A percentile compares a stretch with the other conserved stretches of the same genome.
phyloP scores from a whole-genome alignment of 1,140 invertebrate species.

The Alviniconcha marisindica region DNA sequence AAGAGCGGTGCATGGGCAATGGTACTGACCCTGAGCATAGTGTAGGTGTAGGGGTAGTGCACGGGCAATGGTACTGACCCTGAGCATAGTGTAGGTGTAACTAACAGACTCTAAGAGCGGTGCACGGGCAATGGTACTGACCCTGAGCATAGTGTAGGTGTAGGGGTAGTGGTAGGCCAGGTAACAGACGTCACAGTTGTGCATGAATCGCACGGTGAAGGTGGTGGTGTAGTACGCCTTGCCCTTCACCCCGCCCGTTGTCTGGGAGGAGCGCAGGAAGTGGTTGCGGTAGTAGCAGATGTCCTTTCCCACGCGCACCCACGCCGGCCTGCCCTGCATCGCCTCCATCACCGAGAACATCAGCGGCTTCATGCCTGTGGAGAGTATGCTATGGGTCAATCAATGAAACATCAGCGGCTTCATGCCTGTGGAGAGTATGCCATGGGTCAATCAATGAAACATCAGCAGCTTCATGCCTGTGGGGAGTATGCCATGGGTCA shows the following conservation, averaged over 20 bases:
- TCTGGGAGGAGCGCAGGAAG: slow-evolving; percentile 70
- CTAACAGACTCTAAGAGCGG: too few species aligned
- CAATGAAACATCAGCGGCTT: too few species aligned
- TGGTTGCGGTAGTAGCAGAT: slow-evolving; percentile 87
- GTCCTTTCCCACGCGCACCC: slow-evolving; percentile 85
- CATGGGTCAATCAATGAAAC: too few species aligned
- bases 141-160: slow-evolving; percentile 87
- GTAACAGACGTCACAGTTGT: slow-evolving; percentile 94
- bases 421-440: too few species aligned
- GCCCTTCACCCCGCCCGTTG: slow-evolving; percentile 76
- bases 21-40: slow-evolving; percentile 80
- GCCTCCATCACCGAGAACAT: slow-evolving; percentile 88
- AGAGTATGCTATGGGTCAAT: neutral
- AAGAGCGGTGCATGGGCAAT: slow-evolving; percentile 99
- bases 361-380: slow-evolving; percentile 90
- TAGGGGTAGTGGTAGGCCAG: slow-evolving; percentile 98
- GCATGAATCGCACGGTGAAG: slow-evolving; percentile 94
- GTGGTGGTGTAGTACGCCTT: slow-evolving; percentile 90
- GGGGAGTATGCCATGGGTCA: too few species aligned
- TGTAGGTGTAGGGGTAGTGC: slow-evolving; percentile 98
- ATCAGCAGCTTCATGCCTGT: too few species aligned
- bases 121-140: too few species aligned
- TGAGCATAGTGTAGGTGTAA: slow-evolving; percentile 91
- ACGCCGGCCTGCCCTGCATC: slow-evolving; percentile 81
- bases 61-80: too few species aligned